Conservation (phyloP, 1,140 invertebrate genomes). For the Musca domestica region DNA sequence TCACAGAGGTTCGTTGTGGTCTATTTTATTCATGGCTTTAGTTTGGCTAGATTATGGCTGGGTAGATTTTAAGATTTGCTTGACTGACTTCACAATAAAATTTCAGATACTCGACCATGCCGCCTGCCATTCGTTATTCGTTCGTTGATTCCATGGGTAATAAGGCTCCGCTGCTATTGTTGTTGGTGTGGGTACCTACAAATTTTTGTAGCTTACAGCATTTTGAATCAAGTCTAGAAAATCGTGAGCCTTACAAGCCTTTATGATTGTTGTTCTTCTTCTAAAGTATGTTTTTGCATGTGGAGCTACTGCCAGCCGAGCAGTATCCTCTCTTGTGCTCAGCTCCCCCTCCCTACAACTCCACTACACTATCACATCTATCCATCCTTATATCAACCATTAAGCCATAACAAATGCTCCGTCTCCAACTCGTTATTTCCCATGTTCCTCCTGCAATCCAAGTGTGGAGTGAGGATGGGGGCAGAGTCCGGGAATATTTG, state of each 20-base stretch:
- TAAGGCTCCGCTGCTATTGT: neutral
- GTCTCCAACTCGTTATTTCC: slow-evolving; percentile 2
- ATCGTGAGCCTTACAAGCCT: neutral
- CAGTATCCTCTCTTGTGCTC: neutral
- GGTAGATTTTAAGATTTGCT: slow-evolving; percentile 8
- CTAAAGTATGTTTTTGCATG: neutral
- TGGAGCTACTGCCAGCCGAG: neutral
- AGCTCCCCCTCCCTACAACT: neutral
- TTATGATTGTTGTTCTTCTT: neutral
- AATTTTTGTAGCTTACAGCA: neutral
- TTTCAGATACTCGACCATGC: slow-evolving; percentile 1
- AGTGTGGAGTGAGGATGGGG: too few relatives aligned
- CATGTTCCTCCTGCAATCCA: too few relatives aligned
- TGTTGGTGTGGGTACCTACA: too few relatives aligned
- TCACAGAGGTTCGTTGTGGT: neutral
- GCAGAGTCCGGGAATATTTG: too few relatives aligned
- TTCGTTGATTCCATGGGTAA: neutral
- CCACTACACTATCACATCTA: too few relatives aligned
- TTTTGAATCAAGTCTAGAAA: slow-evolving; percentile 6
- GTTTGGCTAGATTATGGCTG: neutral
- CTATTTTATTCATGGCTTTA: neutral
- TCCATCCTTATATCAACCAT: too few relatives aligned
- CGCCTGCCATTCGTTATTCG: neutral
- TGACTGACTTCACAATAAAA: neutral
- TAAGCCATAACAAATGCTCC: neutral